These are phyloP conservation scores for Rhopalosiphum padi DNA, from an alignment of 1,140 invertebrate genomes.

Conservation along the genomic window DNA sequence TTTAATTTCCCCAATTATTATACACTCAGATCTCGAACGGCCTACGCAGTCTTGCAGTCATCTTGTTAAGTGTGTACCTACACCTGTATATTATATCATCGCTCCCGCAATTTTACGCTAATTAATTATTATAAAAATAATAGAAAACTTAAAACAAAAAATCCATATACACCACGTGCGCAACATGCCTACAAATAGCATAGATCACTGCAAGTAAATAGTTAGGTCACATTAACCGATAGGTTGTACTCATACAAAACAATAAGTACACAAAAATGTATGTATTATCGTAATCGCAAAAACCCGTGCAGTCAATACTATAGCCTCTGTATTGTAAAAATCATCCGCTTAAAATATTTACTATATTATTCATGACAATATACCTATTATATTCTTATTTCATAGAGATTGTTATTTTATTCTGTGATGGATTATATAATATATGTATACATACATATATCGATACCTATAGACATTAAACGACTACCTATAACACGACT, in stretches of 20 bases:
- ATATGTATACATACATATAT: not conserved
- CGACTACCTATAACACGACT: no score
- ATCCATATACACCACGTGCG: not conserved
- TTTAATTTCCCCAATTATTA: not conserved
- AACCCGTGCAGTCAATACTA: no score
- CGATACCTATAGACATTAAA: not conserved
- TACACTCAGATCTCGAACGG: not conserved
- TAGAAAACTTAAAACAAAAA: not conserved
- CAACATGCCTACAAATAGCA: not conserved
- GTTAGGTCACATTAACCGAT: not conserved
- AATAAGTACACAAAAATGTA: not conserved
- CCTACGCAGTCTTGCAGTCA: not conserved
- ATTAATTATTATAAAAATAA: conserved; percentile 4
- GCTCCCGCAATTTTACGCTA: not conserved
- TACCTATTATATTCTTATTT: not conserved
- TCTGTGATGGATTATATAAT: not conserved
- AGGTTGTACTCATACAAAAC: not conserved
- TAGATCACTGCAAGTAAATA: not conserved
- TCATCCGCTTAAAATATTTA: no score
- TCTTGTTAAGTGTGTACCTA: not conserved
- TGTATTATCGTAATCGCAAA: not conserved
- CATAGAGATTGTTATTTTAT: not conserved
- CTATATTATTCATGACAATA: no score
- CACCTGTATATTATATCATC: no score
- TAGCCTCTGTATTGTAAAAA: no score